phyloP scores from a whole-genome alignment of 2,797 vertebrate genomes.

The Xiphophorus birchmanni region DNA sequence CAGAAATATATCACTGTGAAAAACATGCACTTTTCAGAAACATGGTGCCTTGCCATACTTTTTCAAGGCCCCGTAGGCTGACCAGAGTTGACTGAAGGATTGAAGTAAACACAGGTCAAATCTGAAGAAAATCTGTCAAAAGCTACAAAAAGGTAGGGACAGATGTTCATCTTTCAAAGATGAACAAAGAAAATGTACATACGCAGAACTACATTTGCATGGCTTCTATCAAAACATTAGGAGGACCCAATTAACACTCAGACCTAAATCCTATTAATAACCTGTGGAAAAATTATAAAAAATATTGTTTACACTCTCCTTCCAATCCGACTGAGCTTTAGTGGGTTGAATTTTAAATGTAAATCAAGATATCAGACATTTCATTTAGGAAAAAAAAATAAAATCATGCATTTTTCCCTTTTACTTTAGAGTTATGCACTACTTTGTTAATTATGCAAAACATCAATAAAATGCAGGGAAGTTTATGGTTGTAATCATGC shows the following conservation, averaged over 20 bases:
- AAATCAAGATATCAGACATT: neutral
- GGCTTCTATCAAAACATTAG: neutral
- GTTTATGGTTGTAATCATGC: too few relatives aligned
- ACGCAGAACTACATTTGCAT: neutral
- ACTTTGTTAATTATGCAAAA: neutral
- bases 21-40: neutral
- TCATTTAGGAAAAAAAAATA: neutral
- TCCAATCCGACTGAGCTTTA: neutral
- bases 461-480: neutral
- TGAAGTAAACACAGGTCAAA: neutral
- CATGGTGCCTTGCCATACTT: neutral
- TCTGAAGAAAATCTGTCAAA: neutral
- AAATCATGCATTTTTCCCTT: neutral
- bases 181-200: neutral
- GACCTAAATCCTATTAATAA: neutral
- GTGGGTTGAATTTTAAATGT: neutral
- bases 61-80: neutral
- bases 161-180: neutral
- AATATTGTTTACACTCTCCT: neutral
- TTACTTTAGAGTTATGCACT: neutral
- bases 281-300: neutral
- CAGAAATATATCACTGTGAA: neutral
- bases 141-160: neutral
- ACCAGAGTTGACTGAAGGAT: neutral
- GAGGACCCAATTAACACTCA: neutral